Evolutionary conservation across 2,888 invertebrate genomes (phyloP).

Genomic region (Archips xylosteana): DNA sequence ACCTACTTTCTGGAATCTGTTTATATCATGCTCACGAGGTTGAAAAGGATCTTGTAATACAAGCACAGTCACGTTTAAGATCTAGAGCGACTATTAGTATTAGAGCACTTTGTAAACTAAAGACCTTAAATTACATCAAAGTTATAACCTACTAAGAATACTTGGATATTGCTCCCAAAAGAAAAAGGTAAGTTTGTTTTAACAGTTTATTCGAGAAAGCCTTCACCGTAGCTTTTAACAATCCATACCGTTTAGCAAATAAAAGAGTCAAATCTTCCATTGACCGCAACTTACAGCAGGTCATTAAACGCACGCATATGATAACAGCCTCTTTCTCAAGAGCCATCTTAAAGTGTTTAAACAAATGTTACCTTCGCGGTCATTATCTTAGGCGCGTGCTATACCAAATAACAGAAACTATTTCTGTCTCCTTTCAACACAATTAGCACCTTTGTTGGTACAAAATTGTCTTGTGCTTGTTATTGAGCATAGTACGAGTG

Average conservation of each 20-base stretch:
- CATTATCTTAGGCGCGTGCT: constrained; percentile 50
- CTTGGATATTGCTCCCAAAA: neutral
- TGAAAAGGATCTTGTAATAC: neutral
- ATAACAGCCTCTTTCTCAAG: constrained; percentile 8
- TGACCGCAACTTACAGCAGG: constrained; percentile 9
- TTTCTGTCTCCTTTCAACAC: constrained; percentile 56
- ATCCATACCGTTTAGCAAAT: neutral
- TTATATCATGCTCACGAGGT: neutral
- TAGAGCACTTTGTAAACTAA: neutral
- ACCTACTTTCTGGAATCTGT: constrained; percentile 15
- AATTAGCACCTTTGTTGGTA: constrained; percentile 61
- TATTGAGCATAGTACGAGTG: constrained; percentile 50
- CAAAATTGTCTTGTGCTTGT: constrained; percentile 57
- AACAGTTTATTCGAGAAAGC: neutral
- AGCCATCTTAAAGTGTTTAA: constrained; percentile 12
- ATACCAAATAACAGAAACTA: constrained; percentile 53
- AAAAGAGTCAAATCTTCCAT: neutral
- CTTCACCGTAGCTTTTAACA: neutral
- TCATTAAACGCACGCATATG: constrained; percentile 2
- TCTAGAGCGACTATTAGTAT: neutral
- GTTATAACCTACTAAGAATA: neutral
- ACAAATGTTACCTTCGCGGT: constrained; percentile 46
- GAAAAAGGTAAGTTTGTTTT: neutral
- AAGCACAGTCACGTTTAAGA: neutral
- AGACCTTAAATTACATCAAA: neutral